These are phyloP conservation scores for Crotalus viridis DNA, from an alignment of 2,113 vertebrate genomes.

Conservation along the genomic window DNA sequence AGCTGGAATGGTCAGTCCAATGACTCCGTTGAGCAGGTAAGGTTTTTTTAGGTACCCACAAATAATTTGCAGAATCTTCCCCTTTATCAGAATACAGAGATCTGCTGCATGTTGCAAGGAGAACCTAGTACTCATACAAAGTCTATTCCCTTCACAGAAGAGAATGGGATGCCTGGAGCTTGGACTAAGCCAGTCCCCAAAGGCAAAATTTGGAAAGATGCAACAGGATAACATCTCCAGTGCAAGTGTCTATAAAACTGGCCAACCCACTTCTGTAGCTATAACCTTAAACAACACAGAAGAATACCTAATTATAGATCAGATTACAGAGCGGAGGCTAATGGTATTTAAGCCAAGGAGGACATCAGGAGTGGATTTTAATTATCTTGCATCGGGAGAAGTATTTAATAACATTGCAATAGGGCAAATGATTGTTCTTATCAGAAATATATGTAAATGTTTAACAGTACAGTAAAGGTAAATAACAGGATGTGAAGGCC, in stretches of 20 bases:
- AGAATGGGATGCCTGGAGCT: neutral
- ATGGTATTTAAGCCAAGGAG: slow-evolving; percentile 30
- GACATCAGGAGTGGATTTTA: slow-evolving; percentile 42
- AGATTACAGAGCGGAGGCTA: slow-evolving; percentile 14
- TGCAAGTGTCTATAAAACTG: slow-evolving; percentile 66
- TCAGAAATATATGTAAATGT: slow-evolving; percentile 53
- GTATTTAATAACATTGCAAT: slow-evolving; percentile 47
- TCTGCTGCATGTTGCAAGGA: neutral
- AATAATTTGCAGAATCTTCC: neutral
- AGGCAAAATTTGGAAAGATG: slow-evolving; percentile 74
- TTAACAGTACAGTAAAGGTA: slow-evolving; percentile 48
- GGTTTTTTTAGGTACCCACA: neutral
- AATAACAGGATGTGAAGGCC: slow-evolving; percentile 59
- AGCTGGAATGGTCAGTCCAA: neutral
- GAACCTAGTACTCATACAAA: neutral
- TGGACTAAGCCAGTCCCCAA: neutral
- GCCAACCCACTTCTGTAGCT: slow-evolving; percentile 40
- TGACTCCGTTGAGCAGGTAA: neutral
- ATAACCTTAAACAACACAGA: slow-evolving; percentile 22
- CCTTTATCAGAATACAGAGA: neutral
- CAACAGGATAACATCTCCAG: slow-evolving; percentile 68
- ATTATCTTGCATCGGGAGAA: slow-evolving; percentile 45
- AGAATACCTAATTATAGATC: slow-evolving; percentile 39
- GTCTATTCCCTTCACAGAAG: slow-evolving; percentile 5
- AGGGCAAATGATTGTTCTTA: slow-evolving; percentile 38